These are phyloP conservation scores for Nixonia krombeini DNA, from an alignment of 1,140 invertebrate species.

Conservation along the genomic window DNA sequence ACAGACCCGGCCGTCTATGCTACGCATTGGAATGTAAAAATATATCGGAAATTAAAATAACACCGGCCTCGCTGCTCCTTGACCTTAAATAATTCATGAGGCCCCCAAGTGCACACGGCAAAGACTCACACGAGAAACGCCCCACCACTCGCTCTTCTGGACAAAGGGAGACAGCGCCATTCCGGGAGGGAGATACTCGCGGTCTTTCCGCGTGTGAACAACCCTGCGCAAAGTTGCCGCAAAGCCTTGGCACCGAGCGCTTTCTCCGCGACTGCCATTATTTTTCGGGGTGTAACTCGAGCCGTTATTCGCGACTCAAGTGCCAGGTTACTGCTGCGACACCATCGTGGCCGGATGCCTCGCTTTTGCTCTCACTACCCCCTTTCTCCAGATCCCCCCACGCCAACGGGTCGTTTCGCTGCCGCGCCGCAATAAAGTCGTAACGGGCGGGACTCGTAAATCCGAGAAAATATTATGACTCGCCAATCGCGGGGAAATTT, in stretches of 20 bases:
- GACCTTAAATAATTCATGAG: slow-evolving; percentile 61
- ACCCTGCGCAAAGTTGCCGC: too few relatives aligned
- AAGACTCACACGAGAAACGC: background rate
- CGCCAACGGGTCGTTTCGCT: background rate
- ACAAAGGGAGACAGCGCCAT: background rate
- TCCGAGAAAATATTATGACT: background rate
- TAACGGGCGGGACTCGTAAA: background rate
- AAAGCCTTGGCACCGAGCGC: too few relatives aligned
- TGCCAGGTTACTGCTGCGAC: background rate
- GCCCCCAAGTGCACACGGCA: slow-evolving; percentile 16
- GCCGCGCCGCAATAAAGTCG: background rate
- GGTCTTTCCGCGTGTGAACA: too few relatives aligned
- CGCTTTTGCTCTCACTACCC: too few relatives aligned
- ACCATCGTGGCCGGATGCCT: too few relatives aligned
- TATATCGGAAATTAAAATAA: slow-evolving; percentile 61
- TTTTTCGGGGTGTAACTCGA: too few relatives aligned
- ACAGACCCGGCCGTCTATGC: slow-evolving; percentile 40
- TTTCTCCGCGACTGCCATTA: too few relatives aligned
- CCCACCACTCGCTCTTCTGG: background rate
- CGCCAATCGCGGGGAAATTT: too few relatives aligned
- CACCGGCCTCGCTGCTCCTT: slow-evolving; percentile 37
- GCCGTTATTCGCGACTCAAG: too few relatives aligned
- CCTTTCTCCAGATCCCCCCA: too few relatives aligned
- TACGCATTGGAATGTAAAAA: slow-evolving; percentile 60
- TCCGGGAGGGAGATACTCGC: background rate